phyloP scores from a whole-genome alignment of 2,888 invertebrate species.

The Netelia virgata region DNA sequence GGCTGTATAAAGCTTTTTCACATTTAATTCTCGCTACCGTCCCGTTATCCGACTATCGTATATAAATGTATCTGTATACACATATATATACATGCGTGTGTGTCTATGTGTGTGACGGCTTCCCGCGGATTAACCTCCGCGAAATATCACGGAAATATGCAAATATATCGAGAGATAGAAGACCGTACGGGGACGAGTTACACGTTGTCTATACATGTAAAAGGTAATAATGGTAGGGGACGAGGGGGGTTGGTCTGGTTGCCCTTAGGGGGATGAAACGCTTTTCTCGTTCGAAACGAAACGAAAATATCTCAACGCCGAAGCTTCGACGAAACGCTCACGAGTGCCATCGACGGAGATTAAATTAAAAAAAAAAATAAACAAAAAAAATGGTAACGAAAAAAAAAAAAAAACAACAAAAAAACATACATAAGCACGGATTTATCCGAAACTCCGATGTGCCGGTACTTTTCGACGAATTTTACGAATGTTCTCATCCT shows the following conservation, averaged over 20 bases:
- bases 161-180: slow-evolving; percentile 78
- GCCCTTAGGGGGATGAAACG: slow-evolving; percentile 45
- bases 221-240: slow-evolving; percentile 11
- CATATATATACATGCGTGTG: neutral
- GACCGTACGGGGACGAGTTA: slow-evolving; percentile 53
- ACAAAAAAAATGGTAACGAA: slow-evolving; percentile 17
- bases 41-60: slow-evolving; percentile 30
- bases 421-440: slow-evolving; percentile 7
- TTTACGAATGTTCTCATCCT: slow-evolving; percentile 7
- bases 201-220: slow-evolving; percentile 17
- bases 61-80: neutral
- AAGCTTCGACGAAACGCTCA: slow-evolving; percentile 18
- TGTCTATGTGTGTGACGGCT: slow-evolving; percentile 26
- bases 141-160: slow-evolving; percentile 81
- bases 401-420: neutral
- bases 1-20: slow-evolving; percentile 76
- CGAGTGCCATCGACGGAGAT: slow-evolving; percentile 45
- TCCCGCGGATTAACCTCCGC: slow-evolving; percentile 78
- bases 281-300: slow-evolving; percentile 22
- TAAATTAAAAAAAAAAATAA: slow-evolving; percentile 34
- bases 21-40: slow-evolving; percentile 78
- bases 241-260: slow-evolving; percentile 19
- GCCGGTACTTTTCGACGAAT: slow-evolving; percentile 27
- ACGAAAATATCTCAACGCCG: slow-evolving; percentile 6
- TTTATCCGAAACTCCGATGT: slow-evolving; percentile 28